Evolutionary conservation across 2,888 invertebrate genomes (phyloP).

Genomic region (Odontomyia ornata): DNA sequence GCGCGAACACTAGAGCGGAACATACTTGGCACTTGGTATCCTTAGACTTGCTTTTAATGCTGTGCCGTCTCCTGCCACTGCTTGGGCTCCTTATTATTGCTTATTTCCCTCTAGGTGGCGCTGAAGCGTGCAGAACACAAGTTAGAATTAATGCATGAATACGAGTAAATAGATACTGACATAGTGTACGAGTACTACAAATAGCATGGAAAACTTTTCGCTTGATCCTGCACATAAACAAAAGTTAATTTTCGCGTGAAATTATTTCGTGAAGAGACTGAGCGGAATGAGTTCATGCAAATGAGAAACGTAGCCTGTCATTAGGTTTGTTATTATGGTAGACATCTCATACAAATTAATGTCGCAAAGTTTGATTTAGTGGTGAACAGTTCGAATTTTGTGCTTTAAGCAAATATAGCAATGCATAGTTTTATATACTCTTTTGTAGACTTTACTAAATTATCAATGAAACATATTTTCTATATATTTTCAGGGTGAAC

Average conservation of each 20-base stretch:
- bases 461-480: too few relatives aligned
- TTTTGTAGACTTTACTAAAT: too few relatives aligned
- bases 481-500: constrained; percentile 78
- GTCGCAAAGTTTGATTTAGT: too few relatives aligned
- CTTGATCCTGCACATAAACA: constrained; percentile 48
- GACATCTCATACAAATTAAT: too few relatives aligned
- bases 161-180: constrained; percentile 12
- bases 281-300: constrained; percentile 17
- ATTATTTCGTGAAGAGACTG: constrained; percentile 18
- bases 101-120: not conserved
- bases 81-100: too few relatives aligned
- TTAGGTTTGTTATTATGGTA: too few relatives aligned
- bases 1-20: not conserved
- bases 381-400: too few relatives aligned
- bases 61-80: not conserved
- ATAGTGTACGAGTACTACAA: not conserved
- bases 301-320: constrained; percentile 11
- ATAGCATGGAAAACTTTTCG: constrained; percentile 46
- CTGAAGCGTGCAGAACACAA: not conserved
- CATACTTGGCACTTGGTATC: not conserved
- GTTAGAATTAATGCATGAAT: not conserved
- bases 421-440: too few relatives aligned
- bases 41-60: not conserved
- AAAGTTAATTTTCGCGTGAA: constrained; percentile 46
- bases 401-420: too few relatives aligned